phyloP scores from a whole-genome alignment of 2,797 vertebrate genomes.

The Clarias laeviceps region DNA sequence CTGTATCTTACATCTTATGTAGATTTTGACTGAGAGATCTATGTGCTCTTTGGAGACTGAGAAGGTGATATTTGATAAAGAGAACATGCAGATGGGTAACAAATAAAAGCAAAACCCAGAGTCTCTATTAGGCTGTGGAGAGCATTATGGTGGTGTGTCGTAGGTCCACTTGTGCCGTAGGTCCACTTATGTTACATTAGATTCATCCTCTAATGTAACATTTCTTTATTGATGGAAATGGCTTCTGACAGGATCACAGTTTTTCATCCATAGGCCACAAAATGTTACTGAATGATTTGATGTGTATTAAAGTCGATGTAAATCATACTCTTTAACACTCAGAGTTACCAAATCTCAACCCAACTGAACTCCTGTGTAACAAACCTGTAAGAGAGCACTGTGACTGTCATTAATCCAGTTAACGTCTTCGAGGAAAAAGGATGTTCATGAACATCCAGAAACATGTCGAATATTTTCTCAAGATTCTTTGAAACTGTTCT shows the following conservation, averaged over 20 bases:
- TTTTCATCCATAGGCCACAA: neutral
- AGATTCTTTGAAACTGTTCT: neutral
- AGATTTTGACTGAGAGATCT: neutral
- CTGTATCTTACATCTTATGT: too few relatives aligned
- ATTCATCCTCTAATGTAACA: neutral
- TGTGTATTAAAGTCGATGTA: neutral
- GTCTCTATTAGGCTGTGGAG: neutral
- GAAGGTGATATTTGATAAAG: slow-evolving; percentile 4
- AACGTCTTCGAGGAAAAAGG: neutral
- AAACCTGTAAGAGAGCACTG: neutral
- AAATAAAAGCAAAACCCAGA: neutral
- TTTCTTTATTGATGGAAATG: neutral
- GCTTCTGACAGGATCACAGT: neutral
- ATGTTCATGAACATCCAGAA: neutral
- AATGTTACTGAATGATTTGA: neutral
- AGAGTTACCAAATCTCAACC: neutral
- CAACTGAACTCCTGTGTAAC: neutral
- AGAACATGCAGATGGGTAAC: neutral
- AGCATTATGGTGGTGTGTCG: neutral
- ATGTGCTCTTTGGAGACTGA: neutral
- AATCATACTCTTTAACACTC: neutral
- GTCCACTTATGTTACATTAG: too few relatives aligned
- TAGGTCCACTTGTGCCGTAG: neutral
- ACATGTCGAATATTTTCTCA: neutral
- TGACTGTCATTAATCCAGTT: neutral